phyloP scores from a whole-genome alignment of 2,113 vertebrate species.

The Chaetodon trifascialis region DNA sequence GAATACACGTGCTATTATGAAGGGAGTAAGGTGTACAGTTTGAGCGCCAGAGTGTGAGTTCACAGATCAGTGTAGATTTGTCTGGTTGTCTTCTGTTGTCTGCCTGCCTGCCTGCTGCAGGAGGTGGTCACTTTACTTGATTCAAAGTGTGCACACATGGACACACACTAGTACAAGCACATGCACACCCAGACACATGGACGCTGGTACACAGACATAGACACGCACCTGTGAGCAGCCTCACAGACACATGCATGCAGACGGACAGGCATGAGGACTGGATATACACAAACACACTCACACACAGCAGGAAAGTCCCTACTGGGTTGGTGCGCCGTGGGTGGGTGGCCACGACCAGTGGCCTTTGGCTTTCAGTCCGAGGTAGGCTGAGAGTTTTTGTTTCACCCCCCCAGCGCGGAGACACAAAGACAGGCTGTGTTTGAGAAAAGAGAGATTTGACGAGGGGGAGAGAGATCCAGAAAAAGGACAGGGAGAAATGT shows the following conservation, averaged over 20 bases:
- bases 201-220: conserved; percentile 16
- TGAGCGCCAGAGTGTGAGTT: background rate
- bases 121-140: conserved; percentile 21
- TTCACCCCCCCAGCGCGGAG: conserved; percentile 51
- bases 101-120: background rate
- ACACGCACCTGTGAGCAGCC: conserved; percentile 38
- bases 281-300: background rate
- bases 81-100: background rate
- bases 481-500: conserved; percentile 10
- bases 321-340: conserved; percentile 11
- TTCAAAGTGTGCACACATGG: conserved; percentile 11
- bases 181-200: conserved; percentile 28
- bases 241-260: conserved; percentile 9
- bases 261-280: conserved; percentile 1
- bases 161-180: conserved; percentile 5
- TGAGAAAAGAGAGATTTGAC: conserved; percentile 44
- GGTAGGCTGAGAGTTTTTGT: conserved; percentile 76
- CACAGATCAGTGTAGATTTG: background rate
- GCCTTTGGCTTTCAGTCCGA: conserved; percentile 72
- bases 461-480: conserved; percentile 30
- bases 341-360: conserved; percentile 58
- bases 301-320: conserved; percentile 53
- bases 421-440: conserved; percentile 72
- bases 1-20: conserved; percentile 7
- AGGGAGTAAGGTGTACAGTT: background rate